Base-by-base conservation (phyloP, 2,113 vertebrate genomes). In the Eurystomus gularis region DNA sequence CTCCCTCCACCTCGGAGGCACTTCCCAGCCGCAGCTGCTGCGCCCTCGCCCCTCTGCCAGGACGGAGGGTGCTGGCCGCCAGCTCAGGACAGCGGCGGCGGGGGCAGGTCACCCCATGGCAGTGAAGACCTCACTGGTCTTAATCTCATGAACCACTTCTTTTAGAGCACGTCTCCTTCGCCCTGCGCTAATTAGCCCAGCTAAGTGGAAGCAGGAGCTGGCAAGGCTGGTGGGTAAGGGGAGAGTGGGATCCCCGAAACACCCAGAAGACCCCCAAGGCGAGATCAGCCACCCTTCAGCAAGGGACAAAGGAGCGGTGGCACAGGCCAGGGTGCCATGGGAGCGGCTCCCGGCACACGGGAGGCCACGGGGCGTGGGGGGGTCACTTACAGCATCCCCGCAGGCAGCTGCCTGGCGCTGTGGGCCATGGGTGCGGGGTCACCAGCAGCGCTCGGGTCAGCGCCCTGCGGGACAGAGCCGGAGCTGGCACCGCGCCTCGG, bases 321-420 rank as follows among this genome's bases (percentile, higher is more conserved):
- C 57, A 21, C 18, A 21, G 26, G 61, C 10, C 39, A 42, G 62
- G 42, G 40, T 13, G 62, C 60, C 7, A 2, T 4, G 12, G 37
- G 15, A 33, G 70, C 14, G 0, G 29, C 17, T 8, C 4, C 17
- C 6, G 42, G 28, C 23, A 11, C 49, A 2, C 9, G 17, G n/a
- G 37, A 42, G 40, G 46, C 11, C 25, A n/a, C 5, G 3, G 21
- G 8, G 29, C 11, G 3, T 3, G 10, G 82, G 6, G 23, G 23
- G 9, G n/a, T 48, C 82, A 98, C 98, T 98, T 94, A 98, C 98
- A 98, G 93, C 79, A 97, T 76, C 35, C 86, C 91, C 4, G 97
- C 37, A 3, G 96, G 72, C 19, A 92, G 96, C 95, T 97, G 98
- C 94, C 95, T 98, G 79, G 96, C 44, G 40, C 96, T 91, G 88